Evolutionary conservation across 2,888 invertebrate genomes (phyloP).

Genomic region (Mythimna vitellina): DNA sequence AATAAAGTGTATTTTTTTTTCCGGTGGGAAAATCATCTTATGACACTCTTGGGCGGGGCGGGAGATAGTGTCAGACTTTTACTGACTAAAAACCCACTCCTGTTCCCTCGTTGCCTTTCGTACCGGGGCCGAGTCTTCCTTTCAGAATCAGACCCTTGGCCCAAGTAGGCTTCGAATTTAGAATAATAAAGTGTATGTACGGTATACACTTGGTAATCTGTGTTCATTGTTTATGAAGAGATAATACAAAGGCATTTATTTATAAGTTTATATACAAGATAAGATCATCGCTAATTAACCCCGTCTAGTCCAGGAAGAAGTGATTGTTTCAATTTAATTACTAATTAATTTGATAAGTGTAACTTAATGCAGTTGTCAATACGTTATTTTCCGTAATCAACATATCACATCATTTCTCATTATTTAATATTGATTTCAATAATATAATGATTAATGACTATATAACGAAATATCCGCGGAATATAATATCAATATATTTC

Average conservation of each 20-base stretch:
- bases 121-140: too few species aligned
- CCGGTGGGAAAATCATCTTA: too few species aligned
- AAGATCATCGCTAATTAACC: conserved; percentile 16
- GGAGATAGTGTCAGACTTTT: too few species aligned
- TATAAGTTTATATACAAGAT: background rate
- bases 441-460: too few species aligned
- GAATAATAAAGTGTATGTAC: too few species aligned
- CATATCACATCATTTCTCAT: background rate
- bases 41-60: too few species aligned
- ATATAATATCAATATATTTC: too few species aligned
- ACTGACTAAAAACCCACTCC: too few species aligned
- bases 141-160: too few species aligned
- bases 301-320: background rate
- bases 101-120: too few species aligned
- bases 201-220: conserved; percentile 2
- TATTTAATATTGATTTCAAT: background rate
- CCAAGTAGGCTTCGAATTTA: too few species aligned
- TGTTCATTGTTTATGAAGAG: background rate
- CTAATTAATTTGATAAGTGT: conserved; percentile 20
- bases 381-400: conserved; percentile 3
- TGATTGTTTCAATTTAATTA: conserved; percentile 24
- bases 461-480: background rate
- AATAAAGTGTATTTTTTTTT: too few species aligned
- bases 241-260: background rate
- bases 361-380: conserved; percentile 3